Evolutionary conservation across 2,888 invertebrate species (phyloP), one percentile per base, ranked within the genome.

Genomic region (Heliconius ismenius): DNA sequence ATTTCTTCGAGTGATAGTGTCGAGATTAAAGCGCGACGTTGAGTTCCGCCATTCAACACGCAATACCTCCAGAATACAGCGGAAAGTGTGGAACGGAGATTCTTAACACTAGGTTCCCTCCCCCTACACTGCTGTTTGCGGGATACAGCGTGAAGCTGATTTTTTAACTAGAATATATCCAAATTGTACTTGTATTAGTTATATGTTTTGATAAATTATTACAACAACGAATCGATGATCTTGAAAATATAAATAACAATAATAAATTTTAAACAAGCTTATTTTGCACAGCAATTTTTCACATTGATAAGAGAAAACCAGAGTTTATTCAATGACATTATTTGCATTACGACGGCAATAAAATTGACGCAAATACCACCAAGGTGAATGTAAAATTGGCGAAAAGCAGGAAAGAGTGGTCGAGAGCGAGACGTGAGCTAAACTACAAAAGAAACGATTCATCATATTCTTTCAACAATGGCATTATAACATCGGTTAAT

Each of bases 371-470:
- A 78, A 80, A 80, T 77, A 76, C 73, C 74, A 65, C 78, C 78
- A 78, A 80, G 76, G 79, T 77, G 76, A 80, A 63, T 43, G 75
- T 76, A 80, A 80, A 78, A 78, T 78, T 78, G 75, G 77, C 77
- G 63, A 74, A 76, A 64, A 62, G 39, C 70, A 79, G 69, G 65
- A 70, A 64, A 43, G 54, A 73, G 54, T 58, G 62, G 63, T 36
- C 18, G 49, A 49, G 49, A 49, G 49, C 62, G 58, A 70, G 32
- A 67, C 73, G 65, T 60, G 73, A 73, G 60, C 68, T 65, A 49
- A 63, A 76, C 70, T 70, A 75, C 74, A 74, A 67, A 79, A 79
- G 72, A 79, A 79, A 73, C 54, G 39, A 75, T 68, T 68, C 76
- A 65, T 77, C 36, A 43, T 74, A 62, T 67, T 77, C 60, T 75